A percentile compares a stretch with the other conserved stretches of the same genome.
These are phyloP conservation scores for Pissodes strobi DNA, from an alignment of 1,140 invertebrate genomes.

Conservation along the genomic window DNA sequence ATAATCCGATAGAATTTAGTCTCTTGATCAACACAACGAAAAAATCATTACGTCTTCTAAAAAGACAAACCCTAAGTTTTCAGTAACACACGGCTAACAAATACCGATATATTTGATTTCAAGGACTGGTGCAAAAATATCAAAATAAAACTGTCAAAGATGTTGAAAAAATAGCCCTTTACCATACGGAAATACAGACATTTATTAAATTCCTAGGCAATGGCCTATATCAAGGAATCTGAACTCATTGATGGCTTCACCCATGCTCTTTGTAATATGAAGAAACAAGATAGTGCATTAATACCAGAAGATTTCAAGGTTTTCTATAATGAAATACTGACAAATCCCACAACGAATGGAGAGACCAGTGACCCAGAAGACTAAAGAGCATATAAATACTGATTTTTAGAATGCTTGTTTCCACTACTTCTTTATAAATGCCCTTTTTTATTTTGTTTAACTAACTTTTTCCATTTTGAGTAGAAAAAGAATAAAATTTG, in stretches of 20 bases:
- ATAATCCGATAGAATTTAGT: neutral
- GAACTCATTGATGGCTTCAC: neutral
- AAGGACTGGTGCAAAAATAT: neutral
- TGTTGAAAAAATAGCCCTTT: neutral
- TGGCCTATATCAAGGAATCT: neutral
- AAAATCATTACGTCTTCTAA: no score
- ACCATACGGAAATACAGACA: neutral
- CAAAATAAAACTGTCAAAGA: neutral
- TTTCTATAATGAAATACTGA: neutral
- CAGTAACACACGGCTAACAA: neutral
- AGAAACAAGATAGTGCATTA: neutral
- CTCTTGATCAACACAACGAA: neutral
- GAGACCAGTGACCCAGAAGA: neutral
- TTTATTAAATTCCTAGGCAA: no score
- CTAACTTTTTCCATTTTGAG: no score
- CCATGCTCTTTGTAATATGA: neutral
- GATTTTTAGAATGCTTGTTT: no score
- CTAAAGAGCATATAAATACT: no score
- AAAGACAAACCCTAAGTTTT: neutral
- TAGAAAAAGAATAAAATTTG: no score
- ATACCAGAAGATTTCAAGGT: neutral
- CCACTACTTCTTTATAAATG: no score
- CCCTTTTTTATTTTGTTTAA: no score
- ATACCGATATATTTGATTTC: neutral
- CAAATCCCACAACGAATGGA: neutral